Conservation (phyloP, 1,140 invertebrate genomes). For the Ectropis grisescens region DNA sequence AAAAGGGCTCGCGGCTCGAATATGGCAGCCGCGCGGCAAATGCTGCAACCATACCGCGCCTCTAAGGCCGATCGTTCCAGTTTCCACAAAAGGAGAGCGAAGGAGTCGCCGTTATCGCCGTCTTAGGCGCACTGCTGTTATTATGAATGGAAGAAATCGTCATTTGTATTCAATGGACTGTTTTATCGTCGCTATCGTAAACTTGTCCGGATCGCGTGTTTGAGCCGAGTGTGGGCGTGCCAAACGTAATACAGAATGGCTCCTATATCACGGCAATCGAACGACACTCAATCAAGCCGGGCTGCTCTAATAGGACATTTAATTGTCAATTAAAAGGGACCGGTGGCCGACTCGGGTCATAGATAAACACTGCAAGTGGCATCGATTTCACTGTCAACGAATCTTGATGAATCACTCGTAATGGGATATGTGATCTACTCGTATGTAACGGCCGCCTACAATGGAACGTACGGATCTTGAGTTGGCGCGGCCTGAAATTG, state of each 20-base stretch:
- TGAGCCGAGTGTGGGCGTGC: no score
- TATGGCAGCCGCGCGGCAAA: conserved; percentile 23
- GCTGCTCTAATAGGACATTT: conserved; percentile 29
- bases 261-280: no score
- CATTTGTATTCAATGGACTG: conserved; percentile 7
- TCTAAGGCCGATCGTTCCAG: conserved; percentile 19
- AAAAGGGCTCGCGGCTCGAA: conserved; percentile 16
- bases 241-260: no score
- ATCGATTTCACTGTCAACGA: conserved; percentile 10
- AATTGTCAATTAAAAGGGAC: conserved; percentile 34
- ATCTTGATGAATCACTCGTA: neutral
- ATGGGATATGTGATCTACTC: no score
- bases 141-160: conserved; percentile 26
- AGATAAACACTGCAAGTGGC: conserved; percentile 8
- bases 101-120: conserved; percentile 35
- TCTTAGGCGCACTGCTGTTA: conserved; percentile 18
- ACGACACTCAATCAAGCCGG: conserved; percentile 23
- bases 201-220: neutral
- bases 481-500: no score
- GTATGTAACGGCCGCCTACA: no score
- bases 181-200: conserved; percentile 8
- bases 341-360: conserved; percentile 9
- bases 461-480: no score
- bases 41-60: conserved; percentile 9
- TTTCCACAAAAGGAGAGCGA: conserved; percentile 27